Evolutionary conservation across 2,113 vertebrate genomes (phyloP).

Genomic region (Thermophis baileyi): DNA sequence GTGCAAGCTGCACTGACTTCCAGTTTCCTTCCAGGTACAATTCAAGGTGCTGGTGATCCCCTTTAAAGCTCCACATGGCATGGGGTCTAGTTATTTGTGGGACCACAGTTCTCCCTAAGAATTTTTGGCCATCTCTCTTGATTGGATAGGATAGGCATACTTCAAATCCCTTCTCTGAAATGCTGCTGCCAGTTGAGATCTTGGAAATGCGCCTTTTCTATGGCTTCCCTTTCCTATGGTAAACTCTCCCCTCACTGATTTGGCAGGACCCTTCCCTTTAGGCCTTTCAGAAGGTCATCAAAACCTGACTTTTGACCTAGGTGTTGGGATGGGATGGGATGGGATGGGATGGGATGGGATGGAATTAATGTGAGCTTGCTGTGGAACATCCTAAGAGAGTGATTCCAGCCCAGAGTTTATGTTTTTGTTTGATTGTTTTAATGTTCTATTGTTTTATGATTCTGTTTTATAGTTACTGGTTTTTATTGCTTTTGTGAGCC

Average conservation of each 20-base stretch:
- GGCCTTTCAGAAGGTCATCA: not conserved
- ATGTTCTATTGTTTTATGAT: not conserved
- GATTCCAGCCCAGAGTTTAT: not conserved
- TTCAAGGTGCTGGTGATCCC: not conserved
- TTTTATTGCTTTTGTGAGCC: not conserved
- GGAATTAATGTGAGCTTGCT: not conserved
- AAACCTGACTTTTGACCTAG: not conserved
- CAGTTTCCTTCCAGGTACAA: not conserved
- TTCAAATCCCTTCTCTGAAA: not conserved
- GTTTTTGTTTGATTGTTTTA: not conserved
- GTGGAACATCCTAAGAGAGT: not conserved
- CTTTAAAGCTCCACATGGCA: not conserved
- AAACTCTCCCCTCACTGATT: not conserved
- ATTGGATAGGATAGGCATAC: not conserved
- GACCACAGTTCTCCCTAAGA: not conserved
- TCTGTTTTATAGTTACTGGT: not conserved
- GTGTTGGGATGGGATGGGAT: not conserved
- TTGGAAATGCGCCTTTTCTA: not conserved
- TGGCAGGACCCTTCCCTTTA: not conserved
- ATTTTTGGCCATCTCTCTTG: not conserved
- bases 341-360: not conserved
- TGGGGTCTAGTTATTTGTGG: not conserved
- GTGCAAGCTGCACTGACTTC: not conserved
- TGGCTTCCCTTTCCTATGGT: not conserved
- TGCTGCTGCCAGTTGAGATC: not conserved